phyloP scores from a whole-genome alignment of 2,113 vertebrate genomes.

The Galeopterus variegatus region DNA sequence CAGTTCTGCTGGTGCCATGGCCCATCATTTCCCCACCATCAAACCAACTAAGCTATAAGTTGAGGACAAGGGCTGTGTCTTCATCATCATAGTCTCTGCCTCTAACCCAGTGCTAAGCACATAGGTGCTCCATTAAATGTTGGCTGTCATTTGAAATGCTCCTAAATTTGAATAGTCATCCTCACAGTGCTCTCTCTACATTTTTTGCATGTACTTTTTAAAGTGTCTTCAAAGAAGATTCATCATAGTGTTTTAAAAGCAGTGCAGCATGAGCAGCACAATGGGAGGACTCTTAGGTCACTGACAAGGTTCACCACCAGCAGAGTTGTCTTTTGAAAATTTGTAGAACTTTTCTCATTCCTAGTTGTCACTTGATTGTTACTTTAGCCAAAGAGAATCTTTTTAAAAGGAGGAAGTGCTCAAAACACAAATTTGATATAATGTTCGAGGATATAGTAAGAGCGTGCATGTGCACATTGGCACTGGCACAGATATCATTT shows the following conservation, averaged over 20 bases:
- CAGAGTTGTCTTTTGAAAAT: constrained; percentile 35
- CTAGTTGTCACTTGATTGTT: constrained; percentile 33
- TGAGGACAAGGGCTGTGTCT: neutral
- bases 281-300: neutral
- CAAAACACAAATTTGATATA: neutral
- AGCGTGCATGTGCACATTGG: neutral
- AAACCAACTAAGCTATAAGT: neutral
- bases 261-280: neutral
- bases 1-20: neutral
- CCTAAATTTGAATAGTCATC: neutral
- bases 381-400: constrained; percentile 1
- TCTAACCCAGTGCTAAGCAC: neutral
- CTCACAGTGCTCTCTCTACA: neutral
- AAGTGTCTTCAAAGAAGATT: constrained; percentile 62
- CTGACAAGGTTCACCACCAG: neutral
- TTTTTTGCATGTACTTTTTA: constrained; percentile 46
- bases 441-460: neutral
- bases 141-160: constrained; percentile 11
- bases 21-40: fast-evolving
- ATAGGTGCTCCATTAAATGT: neutral
- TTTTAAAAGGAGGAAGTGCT: neutral
- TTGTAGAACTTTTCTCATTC: neutral
- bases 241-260: neutral
- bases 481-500: neutral
- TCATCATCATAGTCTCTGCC: neutral